Evolutionary conservation across 2,113 vertebrate species (phyloP), one percentile per base, ranked within the genome.

Genomic region (Sturnus vulgaris): DNA sequence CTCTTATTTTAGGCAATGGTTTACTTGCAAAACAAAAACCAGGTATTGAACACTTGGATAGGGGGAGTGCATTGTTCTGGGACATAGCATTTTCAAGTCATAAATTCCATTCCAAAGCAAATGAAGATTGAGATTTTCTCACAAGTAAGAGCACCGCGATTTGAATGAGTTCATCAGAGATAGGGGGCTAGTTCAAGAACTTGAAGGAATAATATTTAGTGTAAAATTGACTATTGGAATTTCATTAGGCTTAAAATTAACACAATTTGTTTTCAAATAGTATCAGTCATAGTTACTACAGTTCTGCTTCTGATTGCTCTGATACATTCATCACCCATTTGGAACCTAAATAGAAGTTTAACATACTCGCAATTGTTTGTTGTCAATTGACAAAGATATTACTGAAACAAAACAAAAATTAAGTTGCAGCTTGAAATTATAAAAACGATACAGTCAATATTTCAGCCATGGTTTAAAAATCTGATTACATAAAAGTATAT

Each of bases 381-480:
- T 90, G 77, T 46, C 59, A 92, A 93, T 75, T 94, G 59, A 85
- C 87, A 86, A 82, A 56, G 55, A 25, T 50, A 92, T 96, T 93
- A 85, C n/a, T 68, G 71, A 93, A 95, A 82, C 68, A 86, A 89
- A 95, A 86, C n/a, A 73, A 92, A 93, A 90, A 86, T 49, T 52
- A 86, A 76, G 53, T 56, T 88, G 42, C 46, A 85, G 68, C 66
- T 88, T 90, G 69, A 56, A 83, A 21, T 78, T 8, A 84, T 82
- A 92, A 95, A 92, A 96, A 15, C 11, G 39, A 86, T 64, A 76
- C 13, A 94, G 69, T 70, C 78, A 94, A 83, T 95, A 90, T 78
- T 90, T 87, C 64, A 94, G n/a, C 61, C 40, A 75, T 20, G 11
- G 52, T 79, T 96, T 79, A 95, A 97, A 93, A 97, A 86, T 25